Conservation (phyloP, 2,888 invertebrate species). For the Nasonia oneida region DNA sequence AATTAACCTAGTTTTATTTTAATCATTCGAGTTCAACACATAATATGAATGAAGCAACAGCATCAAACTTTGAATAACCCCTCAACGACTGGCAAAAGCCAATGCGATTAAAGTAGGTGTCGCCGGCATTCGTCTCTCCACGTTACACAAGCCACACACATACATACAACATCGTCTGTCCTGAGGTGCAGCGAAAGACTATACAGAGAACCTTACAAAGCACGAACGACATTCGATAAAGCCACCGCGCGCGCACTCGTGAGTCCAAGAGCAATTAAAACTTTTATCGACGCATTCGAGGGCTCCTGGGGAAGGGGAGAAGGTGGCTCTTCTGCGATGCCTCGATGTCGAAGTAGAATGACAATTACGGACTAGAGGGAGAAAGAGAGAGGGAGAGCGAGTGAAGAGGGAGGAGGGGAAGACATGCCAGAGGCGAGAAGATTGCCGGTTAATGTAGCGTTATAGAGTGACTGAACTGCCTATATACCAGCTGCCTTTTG, state of each 20-base stretch:
- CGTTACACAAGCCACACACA: too few species aligned
- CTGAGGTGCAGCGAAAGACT: not conserved
- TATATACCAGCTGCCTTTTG: not conserved
- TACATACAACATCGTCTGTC: too few species aligned
- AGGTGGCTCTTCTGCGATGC: slow-evolving; percentile 3
- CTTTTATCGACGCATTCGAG: slow-evolving; percentile 71
- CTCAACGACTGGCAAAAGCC: too few species aligned
- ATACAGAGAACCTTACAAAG: slow-evolving; percentile 19
- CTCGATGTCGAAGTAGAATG: not conserved
- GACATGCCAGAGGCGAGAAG: slow-evolving; percentile 66
- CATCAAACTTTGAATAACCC: too few species aligned
- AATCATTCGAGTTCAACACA: too few species aligned
- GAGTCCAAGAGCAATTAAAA: slow-evolving; percentile 73
- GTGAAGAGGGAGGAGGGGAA: slow-evolving; percentile 53
- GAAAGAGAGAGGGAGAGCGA: slow-evolving; percentile 42
- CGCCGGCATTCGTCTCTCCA: too few species aligned
- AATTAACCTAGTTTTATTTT: too few species aligned
- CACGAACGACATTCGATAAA: slow-evolving; percentile 54
- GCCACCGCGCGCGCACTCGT: slow-evolving; percentile 26
- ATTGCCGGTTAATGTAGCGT: slow-evolving; percentile 74
- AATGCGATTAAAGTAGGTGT: too few species aligned
- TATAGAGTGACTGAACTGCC: slow-evolving; percentile 65
- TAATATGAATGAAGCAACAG: too few species aligned
- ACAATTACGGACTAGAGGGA: slow-evolving; percentile 26
- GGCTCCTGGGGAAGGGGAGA: slow-evolving; percentile 1